These are phyloP conservation scores for Nemopilema nomurai DNA, from an alignment of 30 jellyfish, hydroid and myxozoan genomes.

Conservation along the genomic window DNA sequence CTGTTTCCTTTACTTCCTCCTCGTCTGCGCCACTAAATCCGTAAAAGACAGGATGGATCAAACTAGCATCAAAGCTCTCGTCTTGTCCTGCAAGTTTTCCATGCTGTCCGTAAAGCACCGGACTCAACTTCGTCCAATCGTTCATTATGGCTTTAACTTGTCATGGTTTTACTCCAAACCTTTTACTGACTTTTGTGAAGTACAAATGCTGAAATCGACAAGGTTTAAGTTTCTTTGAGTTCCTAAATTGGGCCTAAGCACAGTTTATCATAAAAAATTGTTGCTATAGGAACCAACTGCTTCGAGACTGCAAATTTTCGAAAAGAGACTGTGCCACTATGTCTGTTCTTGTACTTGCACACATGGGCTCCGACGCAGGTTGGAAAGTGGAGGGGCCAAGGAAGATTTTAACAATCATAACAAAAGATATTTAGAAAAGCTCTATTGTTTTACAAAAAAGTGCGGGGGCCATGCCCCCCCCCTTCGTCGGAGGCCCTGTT, in stretches of 20 bases:
- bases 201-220: no score
- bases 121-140: slow-evolving; percentile 26
- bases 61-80: slow-evolving; percentile 13
- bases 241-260: not conserved
- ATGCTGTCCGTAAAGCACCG: slow-evolving; percentile 40
- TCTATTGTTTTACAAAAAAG: no score
- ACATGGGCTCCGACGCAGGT: not conserved
- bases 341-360: not conserved
- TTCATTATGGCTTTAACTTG: slow-evolving; percentile 1
- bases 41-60: slow-evolving; percentile 48
- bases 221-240: not conserved
- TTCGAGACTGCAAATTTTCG: not conserved
- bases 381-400: not conserved
- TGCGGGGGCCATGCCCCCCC: no score
- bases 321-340: not conserved
- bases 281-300: not conserved
- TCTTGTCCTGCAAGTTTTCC: not conserved
- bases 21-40: slow-evolving; percentile 31
- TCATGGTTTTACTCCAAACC: not conserved
- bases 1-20: not conserved
- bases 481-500: no score
- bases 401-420: not conserved
- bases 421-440: not conserved
- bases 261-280: not conserved
- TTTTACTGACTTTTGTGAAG: no score